Conservation (phyloP, 2,797 vertebrate species). For the Psittacula derbiana region DNA sequence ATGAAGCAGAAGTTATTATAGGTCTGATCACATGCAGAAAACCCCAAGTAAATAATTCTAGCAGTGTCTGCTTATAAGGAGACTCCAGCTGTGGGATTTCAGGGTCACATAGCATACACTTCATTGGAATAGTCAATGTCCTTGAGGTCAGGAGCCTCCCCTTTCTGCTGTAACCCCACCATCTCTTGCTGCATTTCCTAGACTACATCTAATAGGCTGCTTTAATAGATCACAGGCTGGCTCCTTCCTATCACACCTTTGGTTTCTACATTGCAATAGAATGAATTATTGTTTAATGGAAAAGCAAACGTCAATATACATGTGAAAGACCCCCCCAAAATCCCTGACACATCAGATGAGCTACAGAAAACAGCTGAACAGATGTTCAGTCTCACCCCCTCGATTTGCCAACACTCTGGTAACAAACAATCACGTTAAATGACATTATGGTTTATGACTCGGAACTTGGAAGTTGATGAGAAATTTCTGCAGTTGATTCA, state of each 20-base stretch:
- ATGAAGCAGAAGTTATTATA: not conserved
- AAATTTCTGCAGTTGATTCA: slow-evolving; percentile 72
- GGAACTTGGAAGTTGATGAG: slow-evolving; percentile 37
- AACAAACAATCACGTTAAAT: slow-evolving; percentile 50
- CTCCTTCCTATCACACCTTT: not conserved
- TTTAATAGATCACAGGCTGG: not conserved
- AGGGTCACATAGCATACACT: not conserved
- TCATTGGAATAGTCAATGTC: not conserved
- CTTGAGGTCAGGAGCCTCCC: not conserved
- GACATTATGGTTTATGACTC: slow-evolving; percentile 43
- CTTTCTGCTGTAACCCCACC: not conserved
- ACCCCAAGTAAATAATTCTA: not conserved
- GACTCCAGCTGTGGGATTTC: not conserved
- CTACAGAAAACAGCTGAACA: not conserved
- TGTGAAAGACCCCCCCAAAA: not conserved
- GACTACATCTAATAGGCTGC: not conserved
- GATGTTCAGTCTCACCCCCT: not conserved
- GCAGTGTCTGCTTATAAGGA: not conserved
- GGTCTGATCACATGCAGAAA: not conserved
- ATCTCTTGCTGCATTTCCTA: not conserved
- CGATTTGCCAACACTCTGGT: not conserved
- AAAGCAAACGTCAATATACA: not conserved
- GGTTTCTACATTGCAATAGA: not conserved
- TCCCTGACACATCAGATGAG: not conserved
- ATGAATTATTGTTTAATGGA: not conserved